Base-by-base conservation (phyloP, 2,113 vertebrate species). In the Sinocyclocheilus anshuiensis region DNA sequence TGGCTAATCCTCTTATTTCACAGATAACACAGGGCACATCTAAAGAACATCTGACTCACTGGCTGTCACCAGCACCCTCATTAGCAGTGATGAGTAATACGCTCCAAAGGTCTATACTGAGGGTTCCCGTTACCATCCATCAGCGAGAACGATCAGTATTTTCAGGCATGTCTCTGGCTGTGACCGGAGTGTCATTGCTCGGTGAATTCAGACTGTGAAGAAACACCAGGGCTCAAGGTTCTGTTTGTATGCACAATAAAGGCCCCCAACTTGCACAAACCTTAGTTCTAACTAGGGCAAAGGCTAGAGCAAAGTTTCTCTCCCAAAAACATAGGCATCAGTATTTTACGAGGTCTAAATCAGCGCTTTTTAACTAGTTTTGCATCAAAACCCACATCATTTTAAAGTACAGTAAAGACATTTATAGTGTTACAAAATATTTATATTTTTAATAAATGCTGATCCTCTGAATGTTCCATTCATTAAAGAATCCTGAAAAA, bases 191-290 rank as follows among this genome's bases (percentile, higher is more conserved):
- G 76, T 78, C 82, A 84, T 45, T 79, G 75, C 77, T 26, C 13
- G 72, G 22, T 80, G 50, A 86, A 39, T 69, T 83, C 36, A 71
- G 69, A 83, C 53, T 65, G 65, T 83, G 33, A 78, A 29, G 78
- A 90, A 86, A 81, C 26, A 84, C 50, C 24, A 26, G n/a, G 53
- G 16, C 65, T 79, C 76, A 85, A 72, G 63, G 71, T 72, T 86
- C 39, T 84, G 87, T 86, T 81, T 84, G 77, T 72, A 87, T 24
- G 15, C 79, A 69, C 67, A 63, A 78, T 53, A 79, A 72, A 79
- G 48, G 69, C 24, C 84, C 45, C 39, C 36, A 16, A 61, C 26
- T 86, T 86, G 59, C 81, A 84, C 86, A 88, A 88, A n/a, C 39
- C 79, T 26, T 33, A 26, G 72, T 24, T 26, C 74, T 72, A 86